These are phyloP conservation scores for Palythoa heliodiscus DNA, from an alignment of 92 coral and sea anemone genomes.

Conservation along the genomic window DNA sequence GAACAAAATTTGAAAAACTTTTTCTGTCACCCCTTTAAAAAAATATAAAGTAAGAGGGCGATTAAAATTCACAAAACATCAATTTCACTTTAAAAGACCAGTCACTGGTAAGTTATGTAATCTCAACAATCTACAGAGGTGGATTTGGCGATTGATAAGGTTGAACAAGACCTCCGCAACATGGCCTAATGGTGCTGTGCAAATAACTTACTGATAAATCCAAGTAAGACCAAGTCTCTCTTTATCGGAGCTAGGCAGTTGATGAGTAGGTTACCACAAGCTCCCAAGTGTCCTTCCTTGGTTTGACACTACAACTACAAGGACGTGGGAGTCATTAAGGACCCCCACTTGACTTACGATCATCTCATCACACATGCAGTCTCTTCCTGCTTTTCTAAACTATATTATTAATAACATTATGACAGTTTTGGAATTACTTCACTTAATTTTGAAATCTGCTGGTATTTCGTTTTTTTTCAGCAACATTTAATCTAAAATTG, in stretches of 20 bases:
- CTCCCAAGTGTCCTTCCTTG: conserved; percentile 12
- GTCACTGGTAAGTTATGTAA: background rate
- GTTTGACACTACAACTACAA: conserved; percentile 38
- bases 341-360: conserved; percentile 47
- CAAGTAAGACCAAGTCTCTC: conserved; percentile 41
- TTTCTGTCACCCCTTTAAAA: no score
- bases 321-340: conserved; percentile 55
- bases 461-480: no score
- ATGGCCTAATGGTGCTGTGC: conserved; percentile 41
- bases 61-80: no score
- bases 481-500: no score
- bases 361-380: conserved; percentile 39
- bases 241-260: conserved; percentile 44
- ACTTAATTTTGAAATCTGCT: no score
- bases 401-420: no score
- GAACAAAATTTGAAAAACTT: no score
- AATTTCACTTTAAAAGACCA: no score
- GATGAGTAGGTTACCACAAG: conserved; percentile 23
- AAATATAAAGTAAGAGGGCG: no score
- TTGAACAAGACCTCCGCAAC: conserved; percentile 26
- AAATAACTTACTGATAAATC: conserved; percentile 17
- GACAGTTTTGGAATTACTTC: no score
- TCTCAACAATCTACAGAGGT: background rate
- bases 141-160: conserved; percentile 20
- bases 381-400: conserved; percentile 48